Evolutionary conservation across 2,113 vertebrate species (phyloP), one percentile per base, ranked within the genome.

Genomic region (Pungitius pungitius): DNA sequence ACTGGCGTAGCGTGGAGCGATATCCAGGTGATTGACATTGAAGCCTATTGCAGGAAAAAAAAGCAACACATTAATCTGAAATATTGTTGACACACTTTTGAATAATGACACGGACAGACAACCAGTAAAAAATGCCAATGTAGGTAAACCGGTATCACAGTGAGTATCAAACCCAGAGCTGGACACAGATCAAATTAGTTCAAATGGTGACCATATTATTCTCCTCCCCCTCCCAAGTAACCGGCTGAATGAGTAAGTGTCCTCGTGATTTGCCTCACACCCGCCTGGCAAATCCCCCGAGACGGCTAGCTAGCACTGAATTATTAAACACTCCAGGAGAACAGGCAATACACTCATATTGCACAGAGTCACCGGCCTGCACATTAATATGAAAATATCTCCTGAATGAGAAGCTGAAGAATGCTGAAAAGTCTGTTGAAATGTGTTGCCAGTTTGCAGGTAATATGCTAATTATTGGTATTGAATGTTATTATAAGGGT

Each of bases 1-100:
- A 85, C 98, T 99, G 87, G 98, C 98, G 60, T 99, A 99, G 80
- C 98, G 96, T 0, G 98, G 98, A 73, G 98, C 98, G 67, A 99
- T 99, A 88, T 99, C 98, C 93, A 99, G 90, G 73, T 99, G 98
- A 88, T 99, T 99, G 77, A 99, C 98, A 75, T 99, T 99, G 92
- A 99, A 99, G 69, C 98, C 98, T 99, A 67, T 55, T 45, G 40
- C 52, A 71, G 22, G 6, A 68, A 69, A 8, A n/a, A n/a, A 24
- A 24, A 24, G 22, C 60, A 33, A 64, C 4, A 47, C 3, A 57
- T 3, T 26, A 37, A 22, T 40, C 9, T 1, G 40, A 47, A 70
- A 67, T 4, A 43, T 17, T 24, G 47, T 24, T 56, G 6, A 52
- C 6, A 47, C 2, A 35, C 8, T n/a, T 33, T 39, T 26, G 4